These are phyloP conservation scores for Drosophila cyrtoloma DNA, from an alignment of 2,888 invertebrate species.

Conservation along the genomic window DNA sequence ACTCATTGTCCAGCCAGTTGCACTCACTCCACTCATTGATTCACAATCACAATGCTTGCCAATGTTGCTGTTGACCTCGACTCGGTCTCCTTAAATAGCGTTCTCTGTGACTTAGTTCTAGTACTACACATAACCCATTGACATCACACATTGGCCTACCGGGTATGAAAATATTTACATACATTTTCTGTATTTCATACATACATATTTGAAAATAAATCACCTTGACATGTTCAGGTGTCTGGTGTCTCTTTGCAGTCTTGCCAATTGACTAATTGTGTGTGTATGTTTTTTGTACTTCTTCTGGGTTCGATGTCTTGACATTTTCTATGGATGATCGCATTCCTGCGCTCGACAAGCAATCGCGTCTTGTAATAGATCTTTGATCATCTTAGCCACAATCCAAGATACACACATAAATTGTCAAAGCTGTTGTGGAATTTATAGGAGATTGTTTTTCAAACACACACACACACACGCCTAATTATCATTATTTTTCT, in stretches of 20 bases:
- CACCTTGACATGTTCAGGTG: constrained; percentile 81
- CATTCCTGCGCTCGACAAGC: constrained; percentile 34
- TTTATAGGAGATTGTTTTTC: neutral
- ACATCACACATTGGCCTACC: constrained; percentile 25
- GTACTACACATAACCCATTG: constrained; percentile 49
- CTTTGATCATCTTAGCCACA: constrained; percentile 9
- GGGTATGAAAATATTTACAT: constrained; percentile 26
- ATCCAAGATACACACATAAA: neutral
- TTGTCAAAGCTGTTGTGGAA: neutral
- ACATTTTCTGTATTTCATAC: neutral
- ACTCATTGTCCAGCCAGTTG: constrained; percentile 8
- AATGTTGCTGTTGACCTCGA: constrained; percentile 64
- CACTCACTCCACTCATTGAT: constrained; percentile 13
- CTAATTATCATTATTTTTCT: neutral
- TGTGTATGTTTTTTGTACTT: constrained; percentile 22
- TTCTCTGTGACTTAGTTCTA: constrained; percentile 59
- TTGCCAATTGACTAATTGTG: constrained; percentile 67
- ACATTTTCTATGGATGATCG: constrained; percentile 60
- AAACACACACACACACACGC: neutral
- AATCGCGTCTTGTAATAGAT: constrained; percentile 9
- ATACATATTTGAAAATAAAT: constrained; percentile 29
- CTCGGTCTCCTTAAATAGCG: constrained; percentile 73
- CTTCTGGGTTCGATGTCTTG: constrained; percentile 48
- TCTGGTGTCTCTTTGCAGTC: constrained; percentile 33
- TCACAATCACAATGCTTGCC: constrained; percentile 44